Evolutionary conservation across 2,888 invertebrate genomes (phyloP).

Genomic region (Argyra leucocephala): DNA sequence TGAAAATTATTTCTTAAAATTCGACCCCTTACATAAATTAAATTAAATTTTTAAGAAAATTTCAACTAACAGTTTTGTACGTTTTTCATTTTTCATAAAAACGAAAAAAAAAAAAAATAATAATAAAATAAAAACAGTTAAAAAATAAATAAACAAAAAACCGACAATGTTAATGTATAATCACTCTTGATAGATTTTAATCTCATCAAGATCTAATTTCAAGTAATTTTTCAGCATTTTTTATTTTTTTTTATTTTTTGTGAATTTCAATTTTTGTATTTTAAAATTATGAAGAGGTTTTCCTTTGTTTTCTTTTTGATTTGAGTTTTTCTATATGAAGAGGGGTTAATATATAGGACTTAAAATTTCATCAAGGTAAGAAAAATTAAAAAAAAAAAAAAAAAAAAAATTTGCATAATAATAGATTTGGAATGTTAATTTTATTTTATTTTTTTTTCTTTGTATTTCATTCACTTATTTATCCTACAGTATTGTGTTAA

Average conservation of each 20-base stretch:
- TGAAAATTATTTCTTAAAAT: too few species aligned
- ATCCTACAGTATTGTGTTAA: neutral
- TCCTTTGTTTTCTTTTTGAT: too few species aligned
- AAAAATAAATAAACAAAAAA: too few species aligned
- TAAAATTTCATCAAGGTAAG: neutral
- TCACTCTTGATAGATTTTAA: neutral
- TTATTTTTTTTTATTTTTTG: neutral
- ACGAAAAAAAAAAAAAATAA: too few species aligned
- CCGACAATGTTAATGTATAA: slow-evolving; percentile 6
- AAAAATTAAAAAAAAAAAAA: neutral
- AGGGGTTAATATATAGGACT: neutral
- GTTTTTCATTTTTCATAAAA: too few species aligned
- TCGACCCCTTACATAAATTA: too few species aligned
- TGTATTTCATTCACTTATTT: too few species aligned
- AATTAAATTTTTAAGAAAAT: too few species aligned
- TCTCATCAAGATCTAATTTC: slow-evolving; percentile 3
- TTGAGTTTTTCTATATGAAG: neutral
- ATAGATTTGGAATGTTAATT: neutral
- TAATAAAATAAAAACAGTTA: too few species aligned
- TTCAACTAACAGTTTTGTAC: too few species aligned
- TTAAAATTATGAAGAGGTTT: too few species aligned
- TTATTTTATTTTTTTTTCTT: neutral
- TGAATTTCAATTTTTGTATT: neutral
- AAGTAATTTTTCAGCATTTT: neutral
- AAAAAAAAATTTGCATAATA: neutral